Percentiles rank a stretch among this genome's conserved stretches.
phyloP scores from a whole-genome alignment of 1,140 invertebrate genomes.

The Myzus persicae region DNA sequence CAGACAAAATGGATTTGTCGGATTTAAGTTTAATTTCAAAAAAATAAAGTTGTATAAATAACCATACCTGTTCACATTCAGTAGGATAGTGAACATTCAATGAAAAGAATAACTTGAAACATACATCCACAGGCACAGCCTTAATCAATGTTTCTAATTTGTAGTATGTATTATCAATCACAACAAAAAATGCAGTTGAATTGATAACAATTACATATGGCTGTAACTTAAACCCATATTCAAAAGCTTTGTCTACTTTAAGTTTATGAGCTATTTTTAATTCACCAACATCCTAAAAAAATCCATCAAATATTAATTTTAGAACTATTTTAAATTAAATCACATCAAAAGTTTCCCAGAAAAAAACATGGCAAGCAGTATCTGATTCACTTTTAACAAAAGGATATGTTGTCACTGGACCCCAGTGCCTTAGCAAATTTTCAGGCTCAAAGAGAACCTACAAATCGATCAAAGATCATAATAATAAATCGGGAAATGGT shows the following conservation, averaged over 20 bases:
- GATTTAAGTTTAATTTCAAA: neutral
- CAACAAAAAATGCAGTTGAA: neutral
- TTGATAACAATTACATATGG: neutral
- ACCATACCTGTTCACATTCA: neutral
- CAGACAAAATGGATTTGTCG: neutral
- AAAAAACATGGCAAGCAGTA: neutral
- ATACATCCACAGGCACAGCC: neutral
- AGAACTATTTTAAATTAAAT: neutral
- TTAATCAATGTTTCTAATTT: neutral
- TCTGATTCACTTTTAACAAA: neutral
- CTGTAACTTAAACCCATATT: neutral
- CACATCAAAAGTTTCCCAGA: neutral
- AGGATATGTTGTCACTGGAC: neutral
- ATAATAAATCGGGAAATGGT: slow-evolving; percentile 3
- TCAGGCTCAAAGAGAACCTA: neutral
- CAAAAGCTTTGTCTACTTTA: neutral
- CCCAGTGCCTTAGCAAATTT: neutral
- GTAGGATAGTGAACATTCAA: neutral
- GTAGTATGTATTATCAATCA: neutral
- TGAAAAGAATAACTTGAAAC: neutral
- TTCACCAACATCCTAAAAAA: neutral
- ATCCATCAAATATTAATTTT: neutral
- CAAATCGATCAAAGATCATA: neutral
- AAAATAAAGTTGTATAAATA: neutral
- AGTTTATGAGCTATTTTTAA: neutral